Base-by-base conservation (phyloP, 2,113 vertebrate species). In the Nestor notabilis region DNA sequence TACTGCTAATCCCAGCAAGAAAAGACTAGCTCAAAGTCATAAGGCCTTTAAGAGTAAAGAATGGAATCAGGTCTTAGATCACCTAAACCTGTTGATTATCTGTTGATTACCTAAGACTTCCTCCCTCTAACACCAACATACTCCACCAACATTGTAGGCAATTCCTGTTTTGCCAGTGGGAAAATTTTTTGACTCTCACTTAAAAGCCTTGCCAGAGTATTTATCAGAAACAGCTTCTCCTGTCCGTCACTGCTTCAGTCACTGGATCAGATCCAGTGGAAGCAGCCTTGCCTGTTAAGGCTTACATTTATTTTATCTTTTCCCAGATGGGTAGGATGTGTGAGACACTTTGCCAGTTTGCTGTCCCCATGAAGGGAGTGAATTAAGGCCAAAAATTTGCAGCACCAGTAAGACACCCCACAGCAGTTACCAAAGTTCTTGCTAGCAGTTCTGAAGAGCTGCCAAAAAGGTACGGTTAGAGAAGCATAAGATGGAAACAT, bases 121-220 rank as follows among this genome's bases (percentile, higher is more conserved):
- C 56, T 39, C 18, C 46, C 72, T 58, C 50, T 37, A 61, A 37
- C 17, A 50, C 17, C 19, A 37, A 41, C 19, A 11, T 9, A 13
- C 20, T 76, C 49, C 47, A 43, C 2, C 0, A 0, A 53, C 2
- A 6, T 23, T 33, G 5, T 6, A 75, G 33, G 25, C 50, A 83
- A 76, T 46, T 84, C 41, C 44, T 72, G 10, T 3, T 75, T 63
- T 66, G 50, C 10, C 13, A 55, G 18, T 10, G 4, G 60, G 39
- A 50, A 41, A 17, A 3, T 3, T 11, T 44, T 93, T 60, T 46
- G 3, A 29, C 5, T 27, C 25, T 21, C 33, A 20, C n/a, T n/a
- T 75, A 31, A 56, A 87, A 63, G 29, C 35, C 35, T 33, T 44
- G 6, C 13, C 33, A 47, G 19, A 61, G 8, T 23, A 25, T 15